Percentiles rank a stretch among this genome's conserved stretches.
phyloP scores from a whole-genome alignment of 2,797 vertebrate species.

The Protonibea diacanthus region DNA sequence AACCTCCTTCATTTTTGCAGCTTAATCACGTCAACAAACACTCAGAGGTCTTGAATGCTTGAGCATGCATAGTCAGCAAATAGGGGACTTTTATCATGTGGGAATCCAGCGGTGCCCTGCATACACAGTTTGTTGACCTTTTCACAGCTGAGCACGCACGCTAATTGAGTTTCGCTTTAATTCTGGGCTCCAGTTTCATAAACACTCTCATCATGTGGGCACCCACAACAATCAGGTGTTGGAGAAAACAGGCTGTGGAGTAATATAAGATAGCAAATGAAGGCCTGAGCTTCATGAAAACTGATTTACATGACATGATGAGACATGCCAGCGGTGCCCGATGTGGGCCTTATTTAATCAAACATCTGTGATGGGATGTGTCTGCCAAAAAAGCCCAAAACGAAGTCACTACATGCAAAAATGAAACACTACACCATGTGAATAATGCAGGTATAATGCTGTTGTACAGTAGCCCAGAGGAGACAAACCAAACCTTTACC shows the following conservation, averaged over 20 bases:
- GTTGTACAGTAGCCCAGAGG: no score
- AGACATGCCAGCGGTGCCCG: constrained; percentile 1
- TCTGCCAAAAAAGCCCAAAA: constrained; percentile 1
- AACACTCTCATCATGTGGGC: neutral
- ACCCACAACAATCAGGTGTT: neutral
- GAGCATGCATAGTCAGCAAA: neutral
- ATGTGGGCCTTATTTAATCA: constrained; percentile 12
- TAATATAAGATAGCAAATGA: neutral
- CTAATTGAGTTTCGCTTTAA: constrained; percentile 26
- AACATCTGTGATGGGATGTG: constrained; percentile 15
- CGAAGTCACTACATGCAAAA: no score
- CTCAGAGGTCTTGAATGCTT: neutral
- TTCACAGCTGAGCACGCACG: constrained; percentile 8
- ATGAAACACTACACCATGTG: no score
- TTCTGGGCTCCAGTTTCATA: constrained; percentile 4
- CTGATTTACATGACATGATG: constrained; percentile 5
- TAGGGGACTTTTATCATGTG: neutral
- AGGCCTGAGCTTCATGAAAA: neutral
- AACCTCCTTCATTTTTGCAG: neutral
- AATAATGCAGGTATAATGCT: no score
- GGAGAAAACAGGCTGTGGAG: neutral
- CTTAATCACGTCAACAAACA: constrained; percentile 6
- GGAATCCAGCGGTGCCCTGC: neutral
- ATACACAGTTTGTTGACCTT: constrained; percentile 6
- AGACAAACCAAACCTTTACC: no score